phyloP scores from a whole-genome alignment of 2,888 invertebrate genomes.

The Lathronympha strigana region DNA sequence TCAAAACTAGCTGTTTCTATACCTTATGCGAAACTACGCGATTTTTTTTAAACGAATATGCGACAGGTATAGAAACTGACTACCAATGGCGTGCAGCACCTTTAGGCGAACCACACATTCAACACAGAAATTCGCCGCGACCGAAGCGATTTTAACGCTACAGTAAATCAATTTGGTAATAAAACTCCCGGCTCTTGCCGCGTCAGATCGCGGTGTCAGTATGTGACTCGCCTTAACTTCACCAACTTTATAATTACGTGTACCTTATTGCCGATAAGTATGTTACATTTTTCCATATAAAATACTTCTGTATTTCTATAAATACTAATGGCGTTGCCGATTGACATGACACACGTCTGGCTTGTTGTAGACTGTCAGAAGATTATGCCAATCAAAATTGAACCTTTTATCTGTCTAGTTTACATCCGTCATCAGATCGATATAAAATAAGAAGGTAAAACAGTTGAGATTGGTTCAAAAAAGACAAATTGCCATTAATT shows the following conservation, averaged over 20 bases:
- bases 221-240: conserved; percentile 4
- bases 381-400: conserved; percentile 15
- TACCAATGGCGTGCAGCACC: conserved; percentile 12
- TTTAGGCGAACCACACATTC: neutral
- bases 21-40: conserved; percentile 8
- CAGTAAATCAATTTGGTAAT: neutral
- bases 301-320: conserved; percentile 28
- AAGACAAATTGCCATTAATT: too few species aligned
- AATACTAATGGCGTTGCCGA: conserved; percentile 10
- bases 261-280: conserved; percentile 29
- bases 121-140: neutral
- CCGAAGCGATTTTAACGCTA: too few species aligned
- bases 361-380: conserved; percentile 15
- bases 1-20: conserved; percentile 28
- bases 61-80: conserved; percentile 20
- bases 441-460: conserved; percentile 9
- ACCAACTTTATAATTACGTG: conserved; percentile 15
- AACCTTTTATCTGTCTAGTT: conserved; percentile 27
- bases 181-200: neutral
- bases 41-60: conserved; percentile 1
- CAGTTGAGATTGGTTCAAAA: neutral
- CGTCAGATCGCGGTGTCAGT: neutral
- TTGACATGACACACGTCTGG: neutral
- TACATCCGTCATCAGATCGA: conserved; percentile 33
- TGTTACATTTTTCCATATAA: conserved; percentile 36